phyloP scores from a whole-genome alignment of 2,888 invertebrate species.

The Caenorhabditis becei region DNA sequence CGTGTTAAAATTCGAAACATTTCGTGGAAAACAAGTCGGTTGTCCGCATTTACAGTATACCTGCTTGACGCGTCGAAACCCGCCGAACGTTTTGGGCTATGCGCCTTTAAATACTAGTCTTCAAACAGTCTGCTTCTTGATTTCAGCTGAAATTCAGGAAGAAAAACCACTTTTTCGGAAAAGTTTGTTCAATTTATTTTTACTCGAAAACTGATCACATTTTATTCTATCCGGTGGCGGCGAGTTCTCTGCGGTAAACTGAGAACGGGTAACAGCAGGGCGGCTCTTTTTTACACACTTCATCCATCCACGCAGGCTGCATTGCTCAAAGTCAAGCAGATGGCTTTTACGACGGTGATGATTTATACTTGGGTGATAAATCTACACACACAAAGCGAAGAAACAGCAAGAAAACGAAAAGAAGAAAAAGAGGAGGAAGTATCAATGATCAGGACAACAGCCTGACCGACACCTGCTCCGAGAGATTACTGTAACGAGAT shows the following conservation, averaged over 20 bases:
- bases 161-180: no score
- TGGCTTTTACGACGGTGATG: conserved; percentile 37
- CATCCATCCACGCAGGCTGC: neutral
- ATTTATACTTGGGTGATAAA: conserved; percentile 26
- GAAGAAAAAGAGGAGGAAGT: neutral
- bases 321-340: conserved; percentile 6
- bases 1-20: no score
- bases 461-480: conserved; percentile 19
- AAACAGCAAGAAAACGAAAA: neutral
- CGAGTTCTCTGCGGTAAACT: neutral
- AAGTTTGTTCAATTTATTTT: neutral
- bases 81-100: no score
- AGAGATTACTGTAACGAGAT: conserved; percentile 36
- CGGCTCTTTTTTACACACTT: conserved; percentile 11
- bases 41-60: no score
- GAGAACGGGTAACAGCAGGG: conserved; percentile 7
- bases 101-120: no score
- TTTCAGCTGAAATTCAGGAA: no score
- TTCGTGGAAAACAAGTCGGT: no score
- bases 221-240: neutral
- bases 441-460: conserved; percentile 35
- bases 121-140: no score
- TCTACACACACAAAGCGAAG: conserved; percentile 7
- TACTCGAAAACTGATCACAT: neutral
- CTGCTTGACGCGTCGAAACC: no score